Percentiles rank a stretch among this genome's conserved stretches.
Evolutionary conservation across 2,113 vertebrate genomes (phyloP).

Genomic region (Bubo scandiacus): DNA sequence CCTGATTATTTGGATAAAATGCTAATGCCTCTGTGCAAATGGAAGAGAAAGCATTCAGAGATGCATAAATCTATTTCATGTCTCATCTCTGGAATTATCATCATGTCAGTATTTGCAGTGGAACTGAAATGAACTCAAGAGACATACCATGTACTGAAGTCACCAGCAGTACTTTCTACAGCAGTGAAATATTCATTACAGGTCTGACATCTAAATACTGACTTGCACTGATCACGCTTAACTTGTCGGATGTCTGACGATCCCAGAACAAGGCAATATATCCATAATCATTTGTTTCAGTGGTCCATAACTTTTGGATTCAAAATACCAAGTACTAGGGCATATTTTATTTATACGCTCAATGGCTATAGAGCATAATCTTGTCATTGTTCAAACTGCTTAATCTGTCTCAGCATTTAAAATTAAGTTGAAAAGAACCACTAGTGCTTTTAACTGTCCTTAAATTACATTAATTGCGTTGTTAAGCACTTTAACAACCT

Average conservation of each 20-base stretch:
- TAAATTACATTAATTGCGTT: slow-evolving; percentile 53
- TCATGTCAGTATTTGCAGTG: background rate
- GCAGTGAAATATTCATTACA: background rate
- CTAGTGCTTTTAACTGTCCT: slow-evolving; percentile 50
- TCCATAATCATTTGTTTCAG: background rate
- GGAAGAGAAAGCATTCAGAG: background rate
- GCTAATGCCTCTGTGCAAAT: background rate
- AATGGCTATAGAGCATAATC: background rate
- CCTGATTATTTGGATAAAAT: background rate
- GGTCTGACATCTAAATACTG: background rate
- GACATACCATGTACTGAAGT: background rate
- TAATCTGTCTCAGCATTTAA: slow-evolving; percentile 47
- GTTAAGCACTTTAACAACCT: slow-evolving; percentile 56
- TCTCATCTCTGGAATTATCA: background rate
- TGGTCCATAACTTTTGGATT: background rate
- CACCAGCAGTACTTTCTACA: background rate
- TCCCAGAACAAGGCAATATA: background rate
- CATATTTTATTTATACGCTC: background rate
- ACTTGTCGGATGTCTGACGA: background rate
- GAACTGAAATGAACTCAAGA: background rate
- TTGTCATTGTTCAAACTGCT: slow-evolving; percentile 24
- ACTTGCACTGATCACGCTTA: background rate
- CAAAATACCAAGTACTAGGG: background rate
- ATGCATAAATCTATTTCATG: background rate
- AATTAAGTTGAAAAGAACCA: slow-evolving; percentile 57